These are phyloP conservation scores for Popillia japonica DNA, from an alignment of 1,140 invertebrate genomes.

Conservation along the genomic window DNA sequence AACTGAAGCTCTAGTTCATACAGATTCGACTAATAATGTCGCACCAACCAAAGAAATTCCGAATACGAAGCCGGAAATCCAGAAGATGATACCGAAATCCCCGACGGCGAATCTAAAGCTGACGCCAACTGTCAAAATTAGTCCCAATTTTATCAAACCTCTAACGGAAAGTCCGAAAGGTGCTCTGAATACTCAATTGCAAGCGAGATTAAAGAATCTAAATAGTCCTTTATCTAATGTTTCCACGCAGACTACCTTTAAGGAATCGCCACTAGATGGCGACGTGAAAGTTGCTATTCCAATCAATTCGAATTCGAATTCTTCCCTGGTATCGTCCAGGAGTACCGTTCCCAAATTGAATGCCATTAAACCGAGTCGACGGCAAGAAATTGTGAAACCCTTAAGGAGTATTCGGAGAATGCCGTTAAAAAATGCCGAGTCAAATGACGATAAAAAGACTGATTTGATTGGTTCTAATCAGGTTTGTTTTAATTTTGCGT, in stretches of 20 bases:
- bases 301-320: neutral
- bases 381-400: neutral
- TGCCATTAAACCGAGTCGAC: neutral
- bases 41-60: neutral
- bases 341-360: neutral
- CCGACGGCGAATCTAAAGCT: conserved; percentile 14
- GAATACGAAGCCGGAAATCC: conserved; percentile 3
- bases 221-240: conserved; percentile 38
- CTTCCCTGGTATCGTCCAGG: neutral
- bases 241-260: conserved; percentile 38
- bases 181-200: conserved; percentile 56
- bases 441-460: neutral
- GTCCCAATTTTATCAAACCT: conserved; percentile 51
- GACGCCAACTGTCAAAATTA: conserved; percentile 44
- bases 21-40: neutral
- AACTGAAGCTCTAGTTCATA: conserved; percentile 52
- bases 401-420: conserved; percentile 26
- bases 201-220: conserved; percentile 54
- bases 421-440: conserved; percentile 15
- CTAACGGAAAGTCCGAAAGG: conserved; percentile 56
- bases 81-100: neutral
- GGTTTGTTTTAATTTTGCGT: conserved; percentile 38
- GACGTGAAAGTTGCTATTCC: neutral
- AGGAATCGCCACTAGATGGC: neutral
- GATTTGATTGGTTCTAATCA: neutral